phyloP scores from a whole-genome alignment of 2,888 invertebrate species.

The Agrotis exclamationis region DNA sequence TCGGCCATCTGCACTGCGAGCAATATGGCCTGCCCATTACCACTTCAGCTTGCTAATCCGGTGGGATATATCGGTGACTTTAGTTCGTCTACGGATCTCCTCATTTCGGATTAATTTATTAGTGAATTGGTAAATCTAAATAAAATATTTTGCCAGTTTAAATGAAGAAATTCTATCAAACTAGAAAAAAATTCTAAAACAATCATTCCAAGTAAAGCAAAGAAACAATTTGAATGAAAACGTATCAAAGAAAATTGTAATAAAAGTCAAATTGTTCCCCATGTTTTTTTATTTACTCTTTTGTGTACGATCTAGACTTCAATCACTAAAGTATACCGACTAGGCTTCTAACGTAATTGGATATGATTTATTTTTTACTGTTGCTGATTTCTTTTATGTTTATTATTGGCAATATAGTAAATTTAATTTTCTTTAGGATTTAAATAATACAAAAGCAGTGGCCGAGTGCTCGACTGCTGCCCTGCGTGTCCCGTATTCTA shows the following conservation, averaged over 20 bases:
- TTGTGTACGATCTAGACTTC: slow-evolving; percentile 21
- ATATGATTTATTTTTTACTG: background rate
- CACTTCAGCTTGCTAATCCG: too few relatives aligned
- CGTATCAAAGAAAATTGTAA: slow-evolving; percentile 10
- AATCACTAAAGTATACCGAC: slow-evolving; percentile 32
- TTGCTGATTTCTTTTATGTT: slow-evolving; percentile 1
- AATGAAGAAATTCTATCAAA: background rate
- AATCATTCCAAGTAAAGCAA: background rate
- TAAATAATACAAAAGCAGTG: background rate
- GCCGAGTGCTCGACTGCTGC: too few relatives aligned
- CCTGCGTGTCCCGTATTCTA: too few relatives aligned
- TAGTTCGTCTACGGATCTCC: too few relatives aligned
- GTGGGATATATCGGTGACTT: too few relatives aligned
- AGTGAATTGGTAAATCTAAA: too few relatives aligned
- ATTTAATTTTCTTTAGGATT: background rate
- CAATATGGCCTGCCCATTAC: too few relatives aligned
- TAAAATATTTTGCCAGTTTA: too few relatives aligned
- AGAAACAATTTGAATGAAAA: slow-evolving; percentile 6
- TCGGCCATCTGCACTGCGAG: too few relatives aligned
- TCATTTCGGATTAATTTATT: too few relatives aligned
- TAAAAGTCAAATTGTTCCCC: slow-evolving; percentile 2
- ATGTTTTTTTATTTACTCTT: slow-evolving; percentile 10
- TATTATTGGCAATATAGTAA: background rate
- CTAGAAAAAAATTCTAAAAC: slow-evolving; percentile 10
- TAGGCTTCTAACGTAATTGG: slow-evolving; percentile 36